Evolutionary conservation across 37 sponge, comb jelly and placozoan genomes (phyloP).

Genomic region (Axinella damicornis): DNA sequence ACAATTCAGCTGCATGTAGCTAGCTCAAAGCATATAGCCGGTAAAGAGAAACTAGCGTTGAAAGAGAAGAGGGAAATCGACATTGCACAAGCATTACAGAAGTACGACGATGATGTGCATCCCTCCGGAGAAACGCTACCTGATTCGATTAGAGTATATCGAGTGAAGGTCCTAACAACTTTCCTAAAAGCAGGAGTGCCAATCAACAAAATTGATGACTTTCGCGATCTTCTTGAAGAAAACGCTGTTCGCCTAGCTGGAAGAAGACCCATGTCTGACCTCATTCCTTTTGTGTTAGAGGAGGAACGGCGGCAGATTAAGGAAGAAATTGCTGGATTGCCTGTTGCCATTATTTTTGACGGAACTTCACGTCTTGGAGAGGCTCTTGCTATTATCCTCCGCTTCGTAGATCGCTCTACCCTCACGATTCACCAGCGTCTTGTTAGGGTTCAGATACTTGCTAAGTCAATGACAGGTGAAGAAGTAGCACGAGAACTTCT

Average conservation of each 20-base stretch:
- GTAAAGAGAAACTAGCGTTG: constrained; percentile 1
- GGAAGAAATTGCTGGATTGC: not conserved
- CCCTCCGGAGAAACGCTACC: constrained; percentile 31
- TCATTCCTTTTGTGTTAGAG: constrained; percentile 15
- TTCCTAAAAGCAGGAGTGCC: constrained; percentile 34
- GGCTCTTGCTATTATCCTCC: constrained; percentile 5
- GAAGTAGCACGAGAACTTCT: constrained; percentile 1
- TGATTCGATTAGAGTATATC: constrained; percentile 12
- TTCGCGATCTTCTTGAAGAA: constrained; percentile 29
- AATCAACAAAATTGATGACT: not conserved
- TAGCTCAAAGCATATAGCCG: constrained; percentile 28
- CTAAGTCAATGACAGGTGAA: constrained; percentile 13
- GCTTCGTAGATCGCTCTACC: not conserved
- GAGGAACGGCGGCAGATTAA: constrained; percentile 10
- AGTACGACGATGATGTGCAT: constrained; percentile 26
- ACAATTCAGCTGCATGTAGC: constrained; percentile 12
- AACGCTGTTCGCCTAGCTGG: not conserved
- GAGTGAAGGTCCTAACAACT: constrained; percentile 10
- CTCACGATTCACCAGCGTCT: not conserved
- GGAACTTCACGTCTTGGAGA: constrained; percentile 30
- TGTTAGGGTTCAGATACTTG: constrained; percentile 2
- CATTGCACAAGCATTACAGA: constrained; percentile 31
- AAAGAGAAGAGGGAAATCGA: not conserved
- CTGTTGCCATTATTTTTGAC: constrained; percentile 24
- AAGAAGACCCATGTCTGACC: not conserved